A percentile compares a stretch with the other conserved stretches of the same genome.
These are phyloP conservation scores for Homalodisca vitripennis DNA, from an alignment of 1,140 invertebrate species.

Conservation along the genomic window DNA sequence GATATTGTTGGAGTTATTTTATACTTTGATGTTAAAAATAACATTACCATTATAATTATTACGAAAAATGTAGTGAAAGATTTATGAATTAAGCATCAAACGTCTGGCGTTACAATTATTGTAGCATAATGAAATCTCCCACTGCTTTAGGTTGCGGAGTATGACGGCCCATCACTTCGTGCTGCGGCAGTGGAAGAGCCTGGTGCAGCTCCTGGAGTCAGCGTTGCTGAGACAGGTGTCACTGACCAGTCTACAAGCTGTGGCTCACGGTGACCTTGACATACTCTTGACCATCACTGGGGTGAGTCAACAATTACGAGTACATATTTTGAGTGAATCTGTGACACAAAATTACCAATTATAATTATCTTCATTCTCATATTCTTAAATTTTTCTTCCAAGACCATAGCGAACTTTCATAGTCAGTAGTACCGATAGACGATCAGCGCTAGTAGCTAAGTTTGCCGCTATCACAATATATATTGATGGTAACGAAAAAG, in stretches of 20 bases:
- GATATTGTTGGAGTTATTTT: neutral
- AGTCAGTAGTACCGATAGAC: too few species aligned
- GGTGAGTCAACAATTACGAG: conserved; percentile 32
- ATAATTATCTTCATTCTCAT: neutral
- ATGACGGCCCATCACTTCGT: conserved; percentile 85
- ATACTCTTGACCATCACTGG: conserved; percentile 76
- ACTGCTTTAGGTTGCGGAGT: conserved; percentile 72
- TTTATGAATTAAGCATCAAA: neutral
- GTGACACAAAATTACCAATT: neutral
- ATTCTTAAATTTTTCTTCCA: neutral
- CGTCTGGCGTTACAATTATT: neutral
- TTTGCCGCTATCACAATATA: too few species aligned
- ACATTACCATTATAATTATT: neutral
- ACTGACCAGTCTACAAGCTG: conserved; percentile 41
- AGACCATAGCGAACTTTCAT: neutral
- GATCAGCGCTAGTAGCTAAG: too few species aligned
- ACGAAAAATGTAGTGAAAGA: neutral
- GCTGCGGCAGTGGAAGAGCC: conserved; percentile 76
- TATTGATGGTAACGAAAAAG: too few species aligned
- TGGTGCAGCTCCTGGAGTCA: conserved; percentile 74
- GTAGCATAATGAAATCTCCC: neutral
- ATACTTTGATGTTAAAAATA: neutral
- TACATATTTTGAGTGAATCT: neutral
- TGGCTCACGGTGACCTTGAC: conserved; percentile 64
- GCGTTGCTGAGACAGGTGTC: conserved; percentile 64